A percentile compares a stretch with the other conserved stretches of the same genome.
These are phyloP conservation scores for Epizoanthus illoricatus DNA, from an alignment of 92 coral and sea anemone species.

Conservation along the genomic window DNA sequence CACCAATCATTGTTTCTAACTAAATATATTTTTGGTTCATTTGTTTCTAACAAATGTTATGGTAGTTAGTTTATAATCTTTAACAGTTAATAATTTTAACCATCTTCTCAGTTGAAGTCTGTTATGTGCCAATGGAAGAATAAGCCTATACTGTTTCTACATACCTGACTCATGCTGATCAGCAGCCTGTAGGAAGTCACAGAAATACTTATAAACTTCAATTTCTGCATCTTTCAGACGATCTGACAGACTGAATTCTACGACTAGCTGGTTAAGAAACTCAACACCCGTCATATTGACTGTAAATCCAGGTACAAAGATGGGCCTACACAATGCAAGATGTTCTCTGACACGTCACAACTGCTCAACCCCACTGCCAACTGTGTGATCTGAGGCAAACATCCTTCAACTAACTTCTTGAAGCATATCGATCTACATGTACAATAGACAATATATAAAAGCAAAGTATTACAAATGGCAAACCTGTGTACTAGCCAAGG, in stretches of 20 bases:
- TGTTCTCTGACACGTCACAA: slow-evolving; percentile 27
- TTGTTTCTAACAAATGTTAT: too few relatives aligned
- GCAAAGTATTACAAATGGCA: too few relatives aligned
- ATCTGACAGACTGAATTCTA: slow-evolving; percentile 30
- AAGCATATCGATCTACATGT: slow-evolving; percentile 36
- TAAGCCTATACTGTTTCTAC: background rate
- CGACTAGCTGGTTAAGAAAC: slow-evolving; percentile 30
- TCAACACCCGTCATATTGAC: background rate
- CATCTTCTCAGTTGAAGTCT: background rate
- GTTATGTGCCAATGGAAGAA: slow-evolving; percentile 7
- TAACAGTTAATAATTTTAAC: background rate
- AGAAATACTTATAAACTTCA: slow-evolving; percentile 21
- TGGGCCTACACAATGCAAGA: slow-evolving; percentile 34
- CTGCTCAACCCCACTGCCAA: slow-evolving; percentile 27
- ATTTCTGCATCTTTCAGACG: slow-evolving; percentile 31
- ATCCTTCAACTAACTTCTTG: slow-evolving; percentile 21
- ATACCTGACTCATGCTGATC: background rate
- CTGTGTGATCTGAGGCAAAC: slow-evolving; percentile 35
- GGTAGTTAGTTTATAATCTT: background rate
- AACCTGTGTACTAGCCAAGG: too few relatives aligned
- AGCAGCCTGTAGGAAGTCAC: slow-evolving; percentile 6
- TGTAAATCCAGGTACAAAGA: slow-evolving; percentile 25
- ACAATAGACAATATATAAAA: too few relatives aligned
- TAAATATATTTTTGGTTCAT: too few relatives aligned
- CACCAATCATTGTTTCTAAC: too few relatives aligned